Evolutionary conservation across 2,113 vertebrate species (phyloP), one percentile per base, ranked within the genome.

Genomic region (Platysteira castanea): DNA sequence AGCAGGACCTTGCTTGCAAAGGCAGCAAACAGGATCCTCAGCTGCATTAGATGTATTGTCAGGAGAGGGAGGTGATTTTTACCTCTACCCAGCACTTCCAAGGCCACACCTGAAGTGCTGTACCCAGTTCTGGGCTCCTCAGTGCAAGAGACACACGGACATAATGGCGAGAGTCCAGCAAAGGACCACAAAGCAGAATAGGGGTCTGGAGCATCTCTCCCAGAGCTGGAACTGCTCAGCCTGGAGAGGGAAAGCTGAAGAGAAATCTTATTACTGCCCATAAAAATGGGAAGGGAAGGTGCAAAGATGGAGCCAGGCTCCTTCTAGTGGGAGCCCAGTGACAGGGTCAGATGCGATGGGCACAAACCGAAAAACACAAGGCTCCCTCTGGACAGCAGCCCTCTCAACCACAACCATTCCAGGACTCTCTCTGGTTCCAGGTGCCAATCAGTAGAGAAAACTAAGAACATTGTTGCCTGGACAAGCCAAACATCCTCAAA

Each of bases 91-190:
- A n/a, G 12, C 21, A 20, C 63, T 77, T 15, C 11, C 41, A 23
- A 54, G n/a, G 11, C 15, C 41, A 27, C 15, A 44, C 3, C 21
- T 86, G 30, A n/a, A 39, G 8, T 42, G 4, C 15, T 41, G 7
- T 47, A 24, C 44, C 59, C 64, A 61, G 1, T 44, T 61, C 46
- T 78, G 54, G 37, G 10, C 21, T 87, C 28, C 28, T 37, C 49
- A 47, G 13, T n/a, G 7, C 19, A 22, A 18, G 15, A 44, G 8
- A 42, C 7, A 23, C 4, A 0, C 6, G 44, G 10, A 60, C 5
- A 7, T 22, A 15, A 7, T 28, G 41, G 46, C 24, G 5, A 44
- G 26, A 76, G 28, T 41, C 11, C n/a, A 74, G 17, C 15, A 24
- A 77, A 74, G 16, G 9, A 10, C 18, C 24, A 30, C 30, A 20